Evolutionary conservation across 2,888 invertebrate species (phyloP).

Genomic region (Thecophora atra): DNA sequence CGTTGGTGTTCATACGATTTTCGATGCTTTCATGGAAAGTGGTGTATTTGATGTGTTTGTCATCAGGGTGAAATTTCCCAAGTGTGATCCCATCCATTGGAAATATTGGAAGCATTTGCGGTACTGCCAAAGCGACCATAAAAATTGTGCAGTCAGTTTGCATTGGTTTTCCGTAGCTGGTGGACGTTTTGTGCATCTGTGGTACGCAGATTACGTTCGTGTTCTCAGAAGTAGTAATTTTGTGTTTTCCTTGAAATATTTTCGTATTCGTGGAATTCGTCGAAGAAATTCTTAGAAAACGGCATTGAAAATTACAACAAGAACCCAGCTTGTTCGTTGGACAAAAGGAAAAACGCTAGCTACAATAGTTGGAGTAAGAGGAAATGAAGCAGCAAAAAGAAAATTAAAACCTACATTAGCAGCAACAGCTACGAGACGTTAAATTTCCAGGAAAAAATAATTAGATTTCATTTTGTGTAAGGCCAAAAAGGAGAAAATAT

Average conservation of each 20-base stretch:
- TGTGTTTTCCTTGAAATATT: slow-evolving; percentile 28
- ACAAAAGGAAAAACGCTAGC: background rate
- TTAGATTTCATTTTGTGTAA: slow-evolving; percentile 28
- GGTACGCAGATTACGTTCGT: no score
- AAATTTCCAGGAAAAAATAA: slow-evolving; percentile 31
- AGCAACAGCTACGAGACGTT: slow-evolving; percentile 17
- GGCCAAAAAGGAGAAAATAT: background rate
- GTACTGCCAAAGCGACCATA: no score
- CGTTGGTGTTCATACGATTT: no score
- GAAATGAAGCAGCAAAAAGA: slow-evolving; percentile 5
- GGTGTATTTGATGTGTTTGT: no score
- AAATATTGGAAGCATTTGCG: no score
- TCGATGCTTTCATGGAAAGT: no score
- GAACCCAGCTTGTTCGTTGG: background rate
- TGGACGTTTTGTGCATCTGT: no score
- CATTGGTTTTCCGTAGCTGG: no score
- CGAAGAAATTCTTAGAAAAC: slow-evolving; percentile 28
- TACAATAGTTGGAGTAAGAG: background rate
- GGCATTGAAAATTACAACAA: slow-evolving; percentile 4
- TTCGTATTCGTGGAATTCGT: slow-evolving; percentile 31
- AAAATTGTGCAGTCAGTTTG: no score
- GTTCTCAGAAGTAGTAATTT: background rate
- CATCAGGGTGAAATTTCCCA: no score
- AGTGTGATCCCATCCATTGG: no score
- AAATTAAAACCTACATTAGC: background rate